Conservation (phyloP, 1,140 invertebrate species). For the Helicoverpa armigera region DNA sequence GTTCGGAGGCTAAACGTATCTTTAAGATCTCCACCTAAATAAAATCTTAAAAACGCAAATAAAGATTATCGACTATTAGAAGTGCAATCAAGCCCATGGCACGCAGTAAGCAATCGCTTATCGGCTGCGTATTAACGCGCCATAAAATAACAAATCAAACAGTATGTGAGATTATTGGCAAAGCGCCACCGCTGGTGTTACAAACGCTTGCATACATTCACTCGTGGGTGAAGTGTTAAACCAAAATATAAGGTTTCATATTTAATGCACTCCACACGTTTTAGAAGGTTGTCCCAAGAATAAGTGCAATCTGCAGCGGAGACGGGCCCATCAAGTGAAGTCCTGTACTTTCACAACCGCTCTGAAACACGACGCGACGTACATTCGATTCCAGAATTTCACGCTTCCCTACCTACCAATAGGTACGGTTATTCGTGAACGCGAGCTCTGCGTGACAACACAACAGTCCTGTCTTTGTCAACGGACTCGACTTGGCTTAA, state of each 20-base stretch:
- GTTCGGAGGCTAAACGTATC: not conserved
- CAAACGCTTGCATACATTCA: slow-evolving; percentile 25
- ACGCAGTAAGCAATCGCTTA: too few species aligned
- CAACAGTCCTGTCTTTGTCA: slow-evolving; percentile 70
- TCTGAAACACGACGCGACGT: slow-evolving; percentile 19
- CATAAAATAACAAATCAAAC: not conserved
- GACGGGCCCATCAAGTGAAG: not conserved
- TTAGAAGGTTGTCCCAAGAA: slow-evolving; percentile 4
- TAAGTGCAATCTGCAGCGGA: slow-evolving; percentile 16
- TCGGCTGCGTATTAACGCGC: too few species aligned
- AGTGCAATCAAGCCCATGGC: too few species aligned
- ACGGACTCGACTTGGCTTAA: slow-evolving; percentile 74
- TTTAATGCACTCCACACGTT: not conserved
- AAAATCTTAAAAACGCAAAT: too few species aligned
- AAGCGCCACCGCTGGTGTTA: slow-evolving; percentile 20
- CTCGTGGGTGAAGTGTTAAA: slow-evolving; percentile 1
- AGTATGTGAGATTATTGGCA: slow-evolving; percentile 6
- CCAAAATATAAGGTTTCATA: not conserved
- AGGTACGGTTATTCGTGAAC: slow-evolving; percentile 61
- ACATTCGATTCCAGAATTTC: slow-evolving; percentile 58
- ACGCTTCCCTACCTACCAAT: slow-evolving; percentile 67
- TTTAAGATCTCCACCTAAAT: too few species aligned
- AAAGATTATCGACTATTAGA: not conserved
- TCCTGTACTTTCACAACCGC: slow-evolving; percentile 8
- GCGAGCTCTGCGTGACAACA: slow-evolving; percentile 64